Base-by-base conservation (phyloP, 2,797 vertebrate species). In the Helicolenus hilgendorfi region DNA sequence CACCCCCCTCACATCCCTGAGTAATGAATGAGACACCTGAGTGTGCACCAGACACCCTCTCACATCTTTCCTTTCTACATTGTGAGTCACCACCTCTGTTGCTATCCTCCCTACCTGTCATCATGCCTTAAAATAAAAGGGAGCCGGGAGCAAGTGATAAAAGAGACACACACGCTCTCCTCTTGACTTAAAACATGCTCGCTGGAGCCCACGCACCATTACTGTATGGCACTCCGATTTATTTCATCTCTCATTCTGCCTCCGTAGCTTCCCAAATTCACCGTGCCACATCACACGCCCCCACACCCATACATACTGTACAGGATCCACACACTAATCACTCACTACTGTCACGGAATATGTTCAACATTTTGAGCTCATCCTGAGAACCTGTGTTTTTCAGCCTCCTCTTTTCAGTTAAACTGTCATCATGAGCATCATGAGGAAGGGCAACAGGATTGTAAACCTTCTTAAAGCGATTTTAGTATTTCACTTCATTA, bases 141-240 rank as follows among this genome's bases (percentile, higher is more conserved):
- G 65, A 92, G 85, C 85, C 33, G 5, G 59, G 86, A 90, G 84
- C 56, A 26, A 82, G 81, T 72, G 87, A 92, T 93, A 77, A 94
- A 93, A 93, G 86, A 84, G 85, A 83, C 83, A 77, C 71, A 68
- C 72, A 71, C 69, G 81, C 77, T 82, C 77, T 82, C 85, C 88
- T 89, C 88, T 92, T 80, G 86, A 92, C 86, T 94, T 90, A 80
- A 87, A 93, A 93, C 88, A 89, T 82, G 82, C 91, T 86, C 18
- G 18, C 76, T 63, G 75, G 78, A 91, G 84, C 94, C 94, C 91
- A 92, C 88, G 83, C 92, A 85, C 88, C 92, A 91, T 94, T 92
- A 94, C 91, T 89, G 89, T 70, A 77, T 83, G 82, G 80, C 86
- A 89, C 91, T 91, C 58, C 85, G 81, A 92, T 94, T 92, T 91